phyloP scores from a whole-genome alignment of 2,113 vertebrate genomes.

The Carollia perspicillata region DNA sequence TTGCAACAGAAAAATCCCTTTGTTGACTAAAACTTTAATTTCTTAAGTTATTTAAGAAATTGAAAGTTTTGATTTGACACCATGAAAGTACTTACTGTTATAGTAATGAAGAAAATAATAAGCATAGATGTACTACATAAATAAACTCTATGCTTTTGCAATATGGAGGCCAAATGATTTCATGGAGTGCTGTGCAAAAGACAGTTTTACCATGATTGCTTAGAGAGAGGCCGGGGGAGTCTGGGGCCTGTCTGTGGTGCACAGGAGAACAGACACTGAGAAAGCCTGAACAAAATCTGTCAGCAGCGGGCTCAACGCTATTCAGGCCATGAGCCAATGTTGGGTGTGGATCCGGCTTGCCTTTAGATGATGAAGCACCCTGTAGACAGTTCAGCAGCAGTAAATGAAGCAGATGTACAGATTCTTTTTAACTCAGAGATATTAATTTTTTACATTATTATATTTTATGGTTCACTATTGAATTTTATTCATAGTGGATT shows the following conservation, averaged over 20 bases:
- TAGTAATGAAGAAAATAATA: neutral
- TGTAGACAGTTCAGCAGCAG: neutral
- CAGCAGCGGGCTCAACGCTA: fast-evolving
- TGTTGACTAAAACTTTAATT: neutral
- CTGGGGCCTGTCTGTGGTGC: neutral
- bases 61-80: neutral
- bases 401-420: neutral
- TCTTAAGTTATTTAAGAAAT: neutral
- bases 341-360: neutral
- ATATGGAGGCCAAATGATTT: neutral
- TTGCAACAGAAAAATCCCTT: neutral
- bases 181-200: neutral
- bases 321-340: neutral
- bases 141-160: neutral
- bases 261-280: neutral
- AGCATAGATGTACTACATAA: neutral
- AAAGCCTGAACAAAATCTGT: neutral
- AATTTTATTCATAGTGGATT: neutral
- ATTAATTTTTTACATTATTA: neutral
- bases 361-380: neutral
- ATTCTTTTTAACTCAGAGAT: neutral
- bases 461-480: neutral
- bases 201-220: neutral
- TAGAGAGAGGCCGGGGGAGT: neutral
- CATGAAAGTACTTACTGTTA: neutral